Percentiles rank a stretch among this genome's conserved stretches.
These are phyloP conservation scores for Calephelis perditalis DNA, from an alignment of 2,888 invertebrate species.

Conservation along the genomic window DNA sequence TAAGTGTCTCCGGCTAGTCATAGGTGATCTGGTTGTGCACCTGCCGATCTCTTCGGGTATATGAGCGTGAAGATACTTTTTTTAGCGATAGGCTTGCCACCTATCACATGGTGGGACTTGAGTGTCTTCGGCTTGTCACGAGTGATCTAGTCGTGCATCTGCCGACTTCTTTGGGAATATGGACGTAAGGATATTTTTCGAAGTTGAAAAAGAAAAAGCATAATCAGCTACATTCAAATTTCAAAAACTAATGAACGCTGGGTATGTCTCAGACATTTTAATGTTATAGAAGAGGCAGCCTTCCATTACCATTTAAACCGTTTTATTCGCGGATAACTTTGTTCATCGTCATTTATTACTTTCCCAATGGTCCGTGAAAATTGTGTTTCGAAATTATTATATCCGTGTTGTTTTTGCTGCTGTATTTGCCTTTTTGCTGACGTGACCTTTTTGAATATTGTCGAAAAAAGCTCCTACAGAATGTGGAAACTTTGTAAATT, in stretches of 20 bases:
- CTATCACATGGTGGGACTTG: too few species aligned
- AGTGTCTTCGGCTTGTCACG: too few species aligned
- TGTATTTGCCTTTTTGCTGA: constrained; percentile 15
- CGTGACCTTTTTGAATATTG: constrained; percentile 5
- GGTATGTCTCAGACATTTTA: constrained; percentile 4
- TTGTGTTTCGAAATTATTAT: constrained; percentile 26
- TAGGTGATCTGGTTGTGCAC: too few species aligned
- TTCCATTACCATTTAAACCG: constrained; percentile 62
- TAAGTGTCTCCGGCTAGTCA: too few species aligned
- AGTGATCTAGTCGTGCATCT: too few species aligned
- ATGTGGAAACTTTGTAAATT: background rate
- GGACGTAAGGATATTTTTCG: too few species aligned
- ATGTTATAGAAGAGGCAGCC: constrained; percentile 36
- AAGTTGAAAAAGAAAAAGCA: too few species aligned
- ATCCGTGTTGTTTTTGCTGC: constrained; percentile 22
- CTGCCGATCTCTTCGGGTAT: too few species aligned
- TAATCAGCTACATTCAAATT: background rate
- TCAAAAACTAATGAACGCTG: background rate
- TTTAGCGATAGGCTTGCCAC: too few species aligned
- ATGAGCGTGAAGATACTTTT: too few species aligned
- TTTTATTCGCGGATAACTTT: constrained; percentile 53
- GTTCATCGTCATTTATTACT: constrained; percentile 43
- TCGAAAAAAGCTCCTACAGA: background rate
- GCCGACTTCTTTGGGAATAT: too few species aligned
- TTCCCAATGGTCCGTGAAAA: constrained; percentile 29